Base-by-base conservation (phyloP, 2,797 vertebrate genomes). In the Pteronotus mesoamericanus region DNA sequence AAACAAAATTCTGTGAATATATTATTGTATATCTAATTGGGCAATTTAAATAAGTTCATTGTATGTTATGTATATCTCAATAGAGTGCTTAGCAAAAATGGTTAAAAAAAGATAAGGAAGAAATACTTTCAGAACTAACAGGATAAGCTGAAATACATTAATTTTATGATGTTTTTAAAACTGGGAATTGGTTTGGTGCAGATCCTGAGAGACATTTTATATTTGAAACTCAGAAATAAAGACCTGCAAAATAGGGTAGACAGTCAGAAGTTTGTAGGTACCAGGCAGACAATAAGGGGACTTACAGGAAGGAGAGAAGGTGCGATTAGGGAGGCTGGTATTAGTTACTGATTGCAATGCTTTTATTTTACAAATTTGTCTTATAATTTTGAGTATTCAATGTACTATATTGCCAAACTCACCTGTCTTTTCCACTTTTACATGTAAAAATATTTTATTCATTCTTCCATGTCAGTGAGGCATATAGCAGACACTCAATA, bases 111-210 rank as follows among this genome's bases (percentile, higher is more conserved):
- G 59, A 78, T 39, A 64, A 55, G 15, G 22, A 39, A 75, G 34
- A 78, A 61, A 86, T 29, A 21, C 0, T 3, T 9, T 77, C 3
- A 59, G 26, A 59, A 5, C 22, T 59, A 72, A 71, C 2, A 55
- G 10, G 1, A 51, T 19, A 44, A 79, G 79, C 12, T 37, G 12
- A 94, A 64, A 83, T 34, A 19, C 57, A 72, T 4, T 78, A 32
- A 55, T 91, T 80, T 92, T 55, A 21, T 89, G 18, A 39, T 61
- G 29, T 44, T 71, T 88, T 84, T 34, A 66, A 79, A 85, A n/a
- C n/a, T 32, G 42, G 2, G 11, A n/a, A 72, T n/a, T 34, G 66
- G 3, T 57, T 77, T 2, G 22, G 15, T 5, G 9, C n/a, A 44
- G 5, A 26, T 85, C 1, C 9, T 24, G 2, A 32, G 9, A 32